Percentiles rank a stretch among this genome's conserved stretches.
Evolutionary conservation across 2,888 invertebrate species (phyloP).

Genomic region (Horisme vitalbata): DNA sequence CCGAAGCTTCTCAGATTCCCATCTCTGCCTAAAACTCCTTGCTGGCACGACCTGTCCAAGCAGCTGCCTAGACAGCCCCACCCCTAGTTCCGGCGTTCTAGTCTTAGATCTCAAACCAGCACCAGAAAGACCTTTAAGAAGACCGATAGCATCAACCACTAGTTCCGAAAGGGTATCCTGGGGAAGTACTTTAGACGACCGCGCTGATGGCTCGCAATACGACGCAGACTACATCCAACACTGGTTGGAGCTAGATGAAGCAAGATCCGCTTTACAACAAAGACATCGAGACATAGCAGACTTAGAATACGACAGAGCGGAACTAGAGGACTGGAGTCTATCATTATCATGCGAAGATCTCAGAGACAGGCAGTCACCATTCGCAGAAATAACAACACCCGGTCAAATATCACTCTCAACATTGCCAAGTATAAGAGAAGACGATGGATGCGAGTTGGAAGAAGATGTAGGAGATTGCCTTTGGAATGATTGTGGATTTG

Average conservation of each 20-base stretch:
- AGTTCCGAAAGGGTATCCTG: slow-evolving; percentile 81
- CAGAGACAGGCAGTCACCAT: slow-evolving; percentile 78
- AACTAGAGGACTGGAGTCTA: slow-evolving; percentile 91
- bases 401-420: slow-evolving; percentile 85
- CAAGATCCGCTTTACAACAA: slow-evolving; percentile 86
- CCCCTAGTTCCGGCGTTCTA: slow-evolving; percentile 85
- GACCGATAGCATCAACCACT: slow-evolving; percentile 79
- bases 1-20: slow-evolving; percentile 89
- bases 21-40: slow-evolving; percentile 87
- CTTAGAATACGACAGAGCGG: slow-evolving; percentile 89
- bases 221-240: slow-evolving; percentile 90
- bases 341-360: slow-evolving; percentile 88
- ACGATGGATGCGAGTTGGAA: slow-evolving; percentile 87
- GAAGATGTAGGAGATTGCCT: slow-evolving; percentile 89
- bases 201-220: slow-evolving; percentile 83
- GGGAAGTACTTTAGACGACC: slow-evolving; percentile 83
- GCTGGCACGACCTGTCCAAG: slow-evolving; percentile 82
- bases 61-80: slow-evolving; percentile 81
- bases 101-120: slow-evolving; percentile 83
- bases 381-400: slow-evolving; percentile 81
- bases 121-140: slow-evolving; percentile 82
- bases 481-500: slow-evolving; percentile 89
- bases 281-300: slow-evolving; percentile 87
- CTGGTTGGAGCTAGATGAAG: slow-evolving; percentile 89
- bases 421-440: slow-evolving; percentile 88